Evolutionary conservation across 1,140 invertebrate species (phyloP).

Genomic region (Drosophila orena): DNA sequence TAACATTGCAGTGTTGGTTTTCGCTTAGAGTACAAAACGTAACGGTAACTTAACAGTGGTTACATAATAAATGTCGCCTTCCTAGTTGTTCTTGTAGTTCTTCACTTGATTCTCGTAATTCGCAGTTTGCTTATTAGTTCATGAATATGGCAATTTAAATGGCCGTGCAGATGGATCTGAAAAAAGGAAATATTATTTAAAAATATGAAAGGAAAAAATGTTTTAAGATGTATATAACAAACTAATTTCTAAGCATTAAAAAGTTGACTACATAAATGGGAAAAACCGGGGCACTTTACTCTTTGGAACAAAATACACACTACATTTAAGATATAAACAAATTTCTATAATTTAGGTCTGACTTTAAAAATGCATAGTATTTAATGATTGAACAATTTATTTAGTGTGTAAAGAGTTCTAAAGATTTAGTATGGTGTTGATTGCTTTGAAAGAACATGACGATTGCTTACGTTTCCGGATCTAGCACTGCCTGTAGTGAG

Average conservation of each 20-base stretch:
- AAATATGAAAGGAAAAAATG: not conserved
- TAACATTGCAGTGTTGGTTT: slow-evolving; percentile 66
- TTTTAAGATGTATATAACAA: no score
- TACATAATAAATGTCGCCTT: slow-evolving; percentile 72
- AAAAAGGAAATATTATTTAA: not conserved
- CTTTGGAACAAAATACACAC: no score
- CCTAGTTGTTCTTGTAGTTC: slow-evolving; percentile 13
- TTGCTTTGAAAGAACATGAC: not conserved
- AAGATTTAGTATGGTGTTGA: no score
- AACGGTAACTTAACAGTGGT: slow-evolving; percentile 75
- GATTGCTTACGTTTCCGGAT: not conserved
- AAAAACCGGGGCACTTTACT: no score
- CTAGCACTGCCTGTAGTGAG: slow-evolving; percentile 83
- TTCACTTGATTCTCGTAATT: slow-evolving; percentile 26
- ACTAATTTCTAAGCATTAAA: no score
- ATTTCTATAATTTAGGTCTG: no score
- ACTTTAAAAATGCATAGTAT: no score
- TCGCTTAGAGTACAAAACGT: slow-evolving; percentile 76
- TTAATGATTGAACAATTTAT: no score
- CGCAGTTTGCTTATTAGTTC: slow-evolving; percentile 66
- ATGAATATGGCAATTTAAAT: slow-evolving; percentile 70
- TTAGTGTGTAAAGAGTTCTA: no score
- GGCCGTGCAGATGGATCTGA: slow-evolving; percentile 24
- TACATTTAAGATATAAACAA: no score
- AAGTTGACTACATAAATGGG: no score